Evolutionary conservation across 2,888 invertebrate genomes (phyloP), one percentile per base, ranked within the genome.

Genomic region (Ecliptopera silaceata): DNA sequence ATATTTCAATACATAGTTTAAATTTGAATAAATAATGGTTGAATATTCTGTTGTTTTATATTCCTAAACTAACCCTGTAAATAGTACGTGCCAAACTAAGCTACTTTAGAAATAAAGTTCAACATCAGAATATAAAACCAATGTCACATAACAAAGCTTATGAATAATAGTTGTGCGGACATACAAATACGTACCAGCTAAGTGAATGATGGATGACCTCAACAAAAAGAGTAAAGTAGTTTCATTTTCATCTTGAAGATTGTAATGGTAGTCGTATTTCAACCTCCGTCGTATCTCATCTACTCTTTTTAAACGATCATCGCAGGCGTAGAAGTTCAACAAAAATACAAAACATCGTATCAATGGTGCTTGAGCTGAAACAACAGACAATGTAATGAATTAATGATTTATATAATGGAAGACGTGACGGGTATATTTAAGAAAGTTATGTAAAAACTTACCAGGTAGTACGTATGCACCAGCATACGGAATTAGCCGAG

Each of bases 251-350:
- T 89, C 83, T 1, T 78, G 71, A 15, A 88, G 71, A 63, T 81
- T 59, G 64, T 84, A 91, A 50, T 75, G 80, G 71, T 88, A 91
- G 61, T 80, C 86, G 8, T 72, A 64, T 13, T 65, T 66, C 17
- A 91, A 72, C 53, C 84, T 78, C 29, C 61, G 65, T 61, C 88
- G 78, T 5, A 91, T 74, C 0, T 82, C 81, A 61, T 79, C 71
- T 1, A 86, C 76, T 59, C 82, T 76, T 29, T 82, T 79, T 34
- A 68, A 80, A 59, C 59, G 77, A 53, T 88, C 89, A 4, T 86
- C 77, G 60, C 88, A 87, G 68, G 86, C 86, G 61, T 82, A 90
- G 65, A 85, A 91, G 65, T 90, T 86, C 55, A 92, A 61, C 13
- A 90, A 71, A 65, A 90, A 91, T 2, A 92, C 84, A 54, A 91